These are phyloP conservation scores for Beroe ovata DNA, from an alignment of 37 sponge, comb jelly and placozoan species.

Conservation along the genomic window DNA sequence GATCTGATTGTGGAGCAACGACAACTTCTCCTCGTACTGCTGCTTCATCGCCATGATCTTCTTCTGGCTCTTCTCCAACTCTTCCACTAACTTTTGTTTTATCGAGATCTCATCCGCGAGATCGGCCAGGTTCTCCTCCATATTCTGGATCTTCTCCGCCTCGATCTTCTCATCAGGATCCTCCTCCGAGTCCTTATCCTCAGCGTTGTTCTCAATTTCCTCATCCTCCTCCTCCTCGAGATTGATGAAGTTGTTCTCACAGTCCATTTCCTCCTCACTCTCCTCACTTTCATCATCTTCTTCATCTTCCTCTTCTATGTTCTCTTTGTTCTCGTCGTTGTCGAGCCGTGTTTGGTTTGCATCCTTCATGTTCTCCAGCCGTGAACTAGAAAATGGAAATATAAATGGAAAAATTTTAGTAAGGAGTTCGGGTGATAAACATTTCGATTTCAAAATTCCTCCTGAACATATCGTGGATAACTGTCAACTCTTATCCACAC, in stretches of 20 bases:
- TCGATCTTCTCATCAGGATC: conserved; percentile 15
- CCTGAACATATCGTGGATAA: no score
- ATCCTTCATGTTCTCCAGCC: conserved; percentile 56
- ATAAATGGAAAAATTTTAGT: no score
- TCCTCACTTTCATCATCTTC: conserved; percentile 54
- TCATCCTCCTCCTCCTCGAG: not conserved
- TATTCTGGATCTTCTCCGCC: conserved; percentile 17
- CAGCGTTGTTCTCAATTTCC: not conserved
- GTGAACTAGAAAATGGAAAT: no score
- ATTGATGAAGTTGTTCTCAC: conserved; percentile 32
- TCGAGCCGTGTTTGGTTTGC: conserved; percentile 5
- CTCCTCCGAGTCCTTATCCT: conserved; percentile 43
- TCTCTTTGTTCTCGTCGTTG: conserved; percentile 69
- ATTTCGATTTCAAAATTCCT: no score
- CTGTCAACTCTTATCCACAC: no score
- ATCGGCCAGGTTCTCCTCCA: conserved; percentile 67
- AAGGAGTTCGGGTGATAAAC: no score
- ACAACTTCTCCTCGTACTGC: conserved; percentile 95
- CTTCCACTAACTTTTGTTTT: conserved; percentile 90
- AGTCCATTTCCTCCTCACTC: conserved; percentile 46
- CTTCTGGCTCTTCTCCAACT: conserved; percentile 85
- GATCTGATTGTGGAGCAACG: conserved; percentile 77
- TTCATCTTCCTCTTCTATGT: conserved; percentile 66
- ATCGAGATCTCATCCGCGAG: conserved; percentile 84
- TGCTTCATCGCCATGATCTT: conserved; percentile 78